Conservation (phyloP, 2,113 vertebrate genomes). For the Mesitornis unicolor region DNA sequence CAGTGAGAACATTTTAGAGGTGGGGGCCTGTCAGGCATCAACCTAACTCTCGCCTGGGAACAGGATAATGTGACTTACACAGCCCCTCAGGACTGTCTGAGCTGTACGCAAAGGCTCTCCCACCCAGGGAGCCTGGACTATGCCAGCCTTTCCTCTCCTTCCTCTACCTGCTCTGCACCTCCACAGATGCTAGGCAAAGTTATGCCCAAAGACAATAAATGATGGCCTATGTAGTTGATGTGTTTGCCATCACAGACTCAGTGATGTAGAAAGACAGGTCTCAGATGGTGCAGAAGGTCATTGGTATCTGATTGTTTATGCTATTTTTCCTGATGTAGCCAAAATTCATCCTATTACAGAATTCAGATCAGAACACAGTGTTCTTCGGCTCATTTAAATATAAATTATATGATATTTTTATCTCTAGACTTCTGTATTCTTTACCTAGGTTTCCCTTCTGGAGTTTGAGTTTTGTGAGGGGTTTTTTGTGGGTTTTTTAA, state of each 20-base stretch:
- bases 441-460: background rate
- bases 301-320: background rate
- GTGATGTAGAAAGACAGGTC: background rate
- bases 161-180: background rate
- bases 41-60: background rate
- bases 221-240: background rate
- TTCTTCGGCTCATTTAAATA: background rate
- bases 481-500: background rate
- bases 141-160: background rate
- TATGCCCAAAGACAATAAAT: background rate
- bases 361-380: background rate
- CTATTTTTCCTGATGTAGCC: background rate
- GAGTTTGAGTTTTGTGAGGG: background rate
- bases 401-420: background rate
- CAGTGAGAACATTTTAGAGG: background rate
- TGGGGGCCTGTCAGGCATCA: fast-evolving
- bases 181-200: fast-evolving
- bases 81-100: background rate
- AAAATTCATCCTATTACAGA: background rate
- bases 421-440: background rate
- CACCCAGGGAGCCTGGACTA: too few relatives aligned
- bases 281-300: background rate
- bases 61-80: too few relatives aligned
- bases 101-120: background rate
- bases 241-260: background rate